Conservation (phyloP, 1,140 invertebrate species). For the Heterodera schachtii region DNA sequence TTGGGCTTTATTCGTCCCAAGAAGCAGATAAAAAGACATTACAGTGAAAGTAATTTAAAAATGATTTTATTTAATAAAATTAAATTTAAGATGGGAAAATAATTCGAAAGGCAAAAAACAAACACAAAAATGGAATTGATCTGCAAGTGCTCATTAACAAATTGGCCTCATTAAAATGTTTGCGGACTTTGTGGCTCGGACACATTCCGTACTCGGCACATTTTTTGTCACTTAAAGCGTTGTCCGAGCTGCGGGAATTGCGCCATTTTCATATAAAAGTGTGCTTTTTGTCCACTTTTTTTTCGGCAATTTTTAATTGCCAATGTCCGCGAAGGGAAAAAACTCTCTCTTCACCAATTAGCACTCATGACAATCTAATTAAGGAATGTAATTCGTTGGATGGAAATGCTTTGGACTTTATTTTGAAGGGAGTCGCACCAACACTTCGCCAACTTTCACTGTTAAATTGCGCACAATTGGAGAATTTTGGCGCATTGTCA, state of each 20-base stretch:
- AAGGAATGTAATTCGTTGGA: conserved; percentile 22
- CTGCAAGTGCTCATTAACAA: conserved; percentile 17
- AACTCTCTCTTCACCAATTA: too few relatives aligned
- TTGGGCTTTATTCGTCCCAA: conserved; percentile 17
- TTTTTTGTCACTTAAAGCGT: conserved; percentile 12
- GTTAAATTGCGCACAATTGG: conserved; percentile 16
- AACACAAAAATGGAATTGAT: not conserved
- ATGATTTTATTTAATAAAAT: not conserved
- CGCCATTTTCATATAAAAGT: conserved; percentile 31
- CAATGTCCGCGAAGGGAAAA: too few relatives aligned
- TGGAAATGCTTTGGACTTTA: not conserved
- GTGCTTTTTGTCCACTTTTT: not conserved
- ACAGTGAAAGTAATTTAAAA: not conserved
- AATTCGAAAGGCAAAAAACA: conserved; percentile 4
- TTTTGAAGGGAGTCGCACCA: conserved; percentile 6
- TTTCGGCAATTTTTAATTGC: not conserved
- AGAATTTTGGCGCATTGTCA: conserved; percentile 9
- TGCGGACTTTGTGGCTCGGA: conserved; percentile 19
- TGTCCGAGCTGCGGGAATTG: conserved; percentile 1
- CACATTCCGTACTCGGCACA: conserved; percentile 22
- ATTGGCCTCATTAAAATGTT: conserved; percentile 18
- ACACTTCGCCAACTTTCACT: conserved; percentile 25
- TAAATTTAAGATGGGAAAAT: not conserved
- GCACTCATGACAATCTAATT: not conserved
- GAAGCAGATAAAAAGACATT: conserved; percentile 5